phyloP scores from a whole-genome alignment of 35 echinoderm and acorn worm genomes.

The Apostichopus parvimensis region DNA sequence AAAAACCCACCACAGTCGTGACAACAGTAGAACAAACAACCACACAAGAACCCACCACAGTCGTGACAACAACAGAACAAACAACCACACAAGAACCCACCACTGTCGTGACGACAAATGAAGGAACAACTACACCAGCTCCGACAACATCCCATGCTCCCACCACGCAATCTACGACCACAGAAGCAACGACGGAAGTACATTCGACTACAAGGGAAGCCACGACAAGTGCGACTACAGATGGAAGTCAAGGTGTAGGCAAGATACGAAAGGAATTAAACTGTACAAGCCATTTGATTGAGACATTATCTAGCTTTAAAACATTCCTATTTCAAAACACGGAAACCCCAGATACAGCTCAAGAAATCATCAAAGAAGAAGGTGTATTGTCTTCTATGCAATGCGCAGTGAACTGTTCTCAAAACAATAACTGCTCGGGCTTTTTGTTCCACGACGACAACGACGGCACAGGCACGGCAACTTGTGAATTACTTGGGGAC shows the following conservation, averaged over 20 bases:
- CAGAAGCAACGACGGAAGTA: neutral
- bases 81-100: neutral
- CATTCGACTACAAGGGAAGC: neutral
- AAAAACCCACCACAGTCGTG: neutral
- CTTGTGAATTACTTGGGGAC: constrained; percentile 24
- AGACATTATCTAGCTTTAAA: neutral
- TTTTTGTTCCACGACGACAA: constrained; percentile 5
- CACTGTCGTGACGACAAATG: neutral
- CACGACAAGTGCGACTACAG: neutral
- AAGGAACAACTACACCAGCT: neutral
- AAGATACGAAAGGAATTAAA: neutral
- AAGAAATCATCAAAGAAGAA: neutral
- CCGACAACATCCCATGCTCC: neutral
- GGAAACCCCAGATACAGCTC: neutral
- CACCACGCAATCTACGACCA: neutral
- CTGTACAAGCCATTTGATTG: neutral
- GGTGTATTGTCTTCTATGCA: neutral
- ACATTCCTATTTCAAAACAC: constrained; percentile 13
- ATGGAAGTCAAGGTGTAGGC: neutral
- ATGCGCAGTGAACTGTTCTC: constrained; percentile 27
- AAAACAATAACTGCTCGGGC: constrained; percentile 12
- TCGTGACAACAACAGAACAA: neutral
- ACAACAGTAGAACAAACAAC: neutral
- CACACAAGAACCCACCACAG: neutral
- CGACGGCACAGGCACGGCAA: neutral